A percentile compares a stretch with the other conserved stretches of the same genome.
These are phyloP conservation scores for Petaurus breviceps DNA, from an alignment of 2,113 vertebrate species.

Conservation along the genomic window DNA sequence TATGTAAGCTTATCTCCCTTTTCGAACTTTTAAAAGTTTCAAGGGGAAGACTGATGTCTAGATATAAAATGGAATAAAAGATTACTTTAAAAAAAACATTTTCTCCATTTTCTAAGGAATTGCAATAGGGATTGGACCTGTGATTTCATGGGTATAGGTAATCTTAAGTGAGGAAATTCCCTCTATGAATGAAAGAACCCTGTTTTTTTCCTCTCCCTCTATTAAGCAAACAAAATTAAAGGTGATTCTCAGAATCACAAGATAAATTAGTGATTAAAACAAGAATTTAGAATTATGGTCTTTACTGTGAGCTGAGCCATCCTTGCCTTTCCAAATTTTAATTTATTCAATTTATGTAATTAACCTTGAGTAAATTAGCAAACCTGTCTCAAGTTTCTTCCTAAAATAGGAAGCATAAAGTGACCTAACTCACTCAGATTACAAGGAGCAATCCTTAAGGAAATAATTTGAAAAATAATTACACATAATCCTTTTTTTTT, in stretches of 20 bases:
- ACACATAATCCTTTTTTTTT: background rate
- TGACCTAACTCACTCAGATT: slow-evolving; percentile 31
- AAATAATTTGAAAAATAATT: slow-evolving; percentile 25
- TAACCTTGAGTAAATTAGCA: slow-evolving; percentile 46
- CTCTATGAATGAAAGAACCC: background rate
- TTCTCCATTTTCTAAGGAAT: background rate
- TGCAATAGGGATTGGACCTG: background rate
- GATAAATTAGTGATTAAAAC: slow-evolving; percentile 6
- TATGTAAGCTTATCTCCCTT: slow-evolving; percentile 19
- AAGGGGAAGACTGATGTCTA: background rate
- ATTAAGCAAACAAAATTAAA: slow-evolving; percentile 40
- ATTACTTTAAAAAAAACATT: background rate
- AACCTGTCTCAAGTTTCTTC: slow-evolving; percentile 52
- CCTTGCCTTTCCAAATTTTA: slow-evolving; percentile 32
- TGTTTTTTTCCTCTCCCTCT: background rate
- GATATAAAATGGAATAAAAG: background rate
- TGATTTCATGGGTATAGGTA: background rate
- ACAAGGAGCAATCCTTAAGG: slow-evolving; percentile 19
- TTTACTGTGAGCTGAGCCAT: slow-evolving; percentile 17
- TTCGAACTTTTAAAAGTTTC: slow-evolving; percentile 30
- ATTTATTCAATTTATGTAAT: slow-evolving; percentile 37
- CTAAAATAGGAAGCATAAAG: slow-evolving; percentile 49
- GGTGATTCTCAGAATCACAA: background rate
- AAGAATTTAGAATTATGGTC: slow-evolving; percentile 20
- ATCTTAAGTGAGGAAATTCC: background rate